Conservation (phyloP, 2,888 invertebrate genomes). For the Tipula unca region DNA sequence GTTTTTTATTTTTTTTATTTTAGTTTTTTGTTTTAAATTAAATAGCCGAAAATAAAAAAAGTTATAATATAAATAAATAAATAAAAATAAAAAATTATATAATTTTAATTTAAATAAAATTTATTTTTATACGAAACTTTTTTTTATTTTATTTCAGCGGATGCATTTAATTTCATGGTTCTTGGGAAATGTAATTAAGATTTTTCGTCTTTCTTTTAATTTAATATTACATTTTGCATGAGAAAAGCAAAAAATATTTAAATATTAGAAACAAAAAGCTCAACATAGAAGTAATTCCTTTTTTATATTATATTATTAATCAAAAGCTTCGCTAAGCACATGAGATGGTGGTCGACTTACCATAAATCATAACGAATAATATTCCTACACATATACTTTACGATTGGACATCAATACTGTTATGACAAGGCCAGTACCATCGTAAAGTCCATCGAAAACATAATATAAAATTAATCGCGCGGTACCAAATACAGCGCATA, state of each 20-base stretch:
- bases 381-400: too few relatives aligned
- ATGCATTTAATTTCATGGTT: constrained; percentile 18
- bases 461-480: neutral
- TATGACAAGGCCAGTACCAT: neutral
- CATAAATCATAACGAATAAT: neutral
- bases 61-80: neutral
- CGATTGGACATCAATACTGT: neutral
- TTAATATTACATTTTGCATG: neutral
- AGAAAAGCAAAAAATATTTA: neutral
- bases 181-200: constrained; percentile 19
- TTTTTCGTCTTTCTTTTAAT: neutral
- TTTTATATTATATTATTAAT: too few relatives aligned
- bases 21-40: neutral
- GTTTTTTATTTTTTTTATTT: neutral
- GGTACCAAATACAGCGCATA: neutral
- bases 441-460: neutral
- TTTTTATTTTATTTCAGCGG: neutral
- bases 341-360: neutral
- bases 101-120: neutral
- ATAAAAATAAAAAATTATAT: neutral
- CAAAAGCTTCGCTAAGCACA: neutral
- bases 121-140: neutral
- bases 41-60: neutral
- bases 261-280: neutral
- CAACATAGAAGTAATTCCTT: neutral